Percentiles rank a stretch among this genome's conserved stretches.
Conservation (phyloP, 2,113 vertebrate genomes). For the Phaetusa simplex region DNA sequence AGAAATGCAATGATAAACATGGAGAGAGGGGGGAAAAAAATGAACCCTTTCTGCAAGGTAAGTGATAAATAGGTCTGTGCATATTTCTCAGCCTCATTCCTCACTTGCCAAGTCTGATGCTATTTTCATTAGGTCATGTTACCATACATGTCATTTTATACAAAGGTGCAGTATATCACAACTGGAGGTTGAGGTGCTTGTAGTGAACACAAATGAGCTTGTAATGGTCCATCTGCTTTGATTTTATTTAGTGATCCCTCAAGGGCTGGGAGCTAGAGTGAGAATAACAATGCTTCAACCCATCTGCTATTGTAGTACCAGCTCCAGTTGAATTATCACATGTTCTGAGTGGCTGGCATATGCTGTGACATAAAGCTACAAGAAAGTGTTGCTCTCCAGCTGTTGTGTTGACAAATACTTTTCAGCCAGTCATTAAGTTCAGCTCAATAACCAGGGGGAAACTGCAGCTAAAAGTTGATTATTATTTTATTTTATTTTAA, state of each 20-base stretch:
- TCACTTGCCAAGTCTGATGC: constrained; percentile 64
- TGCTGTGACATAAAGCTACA: constrained; percentile 95
- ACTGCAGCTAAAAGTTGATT: constrained; percentile 52
- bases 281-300: constrained; percentile 95
- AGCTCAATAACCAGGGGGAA: constrained; percentile 80
- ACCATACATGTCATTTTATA: constrained; percentile 62
- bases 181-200: constrained; percentile 81
- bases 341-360: constrained; percentile 92
- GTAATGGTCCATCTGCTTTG: constrained; percentile 95
- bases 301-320: constrained; percentile 91
- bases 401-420: constrained; percentile 96
- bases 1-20: neutral
- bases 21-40: neutral
- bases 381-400: constrained; percentile 93
- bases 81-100: constrained; percentile 59
- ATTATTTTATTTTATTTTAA: constrained; percentile 68
- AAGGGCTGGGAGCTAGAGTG: constrained; percentile 86
- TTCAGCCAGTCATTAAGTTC: constrained; percentile 91
- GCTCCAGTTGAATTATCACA: constrained; percentile 92
- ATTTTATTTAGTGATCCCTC: constrained; percentile 93
- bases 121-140: constrained; percentile 70
- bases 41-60: neutral
- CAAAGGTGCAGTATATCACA: constrained; percentile 72
- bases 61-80: constrained; percentile 59
- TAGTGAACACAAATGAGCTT: constrained; percentile 86